Conservation (phyloP, 2,888 invertebrate genomes). For the Eupithecia dodoneata region DNA sequence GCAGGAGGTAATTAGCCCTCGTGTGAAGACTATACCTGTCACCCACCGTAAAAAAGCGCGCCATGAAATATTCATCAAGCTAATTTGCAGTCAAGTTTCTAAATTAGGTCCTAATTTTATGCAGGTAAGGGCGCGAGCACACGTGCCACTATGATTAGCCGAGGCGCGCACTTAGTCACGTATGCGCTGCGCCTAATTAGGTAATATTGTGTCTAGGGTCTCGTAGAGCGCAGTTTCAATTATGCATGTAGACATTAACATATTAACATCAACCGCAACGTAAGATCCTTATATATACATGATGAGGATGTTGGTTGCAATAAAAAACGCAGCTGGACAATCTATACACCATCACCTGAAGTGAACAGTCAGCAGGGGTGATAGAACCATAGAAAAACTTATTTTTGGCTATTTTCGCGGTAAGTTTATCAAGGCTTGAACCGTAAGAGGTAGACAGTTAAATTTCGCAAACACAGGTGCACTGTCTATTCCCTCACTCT, state of each 20-base stretch:
- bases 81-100: constrained; percentile 56
- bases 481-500: too few relatives aligned
- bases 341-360: too few relatives aligned
- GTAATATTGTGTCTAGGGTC: constrained; percentile 16
- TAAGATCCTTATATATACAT: too few relatives aligned
- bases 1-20: neutral
- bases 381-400: too few relatives aligned
- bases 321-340: too few relatives aligned
- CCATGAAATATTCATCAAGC: constrained; percentile 65
- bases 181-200: constrained; percentile 41
- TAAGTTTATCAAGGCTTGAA: too few relatives aligned
- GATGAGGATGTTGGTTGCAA: too few relatives aligned
- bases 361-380: too few relatives aligned
- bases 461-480: too few relatives aligned
- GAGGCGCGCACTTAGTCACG: constrained; percentile 66
- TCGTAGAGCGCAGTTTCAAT: neutral
- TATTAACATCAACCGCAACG: neutral
- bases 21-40: neutral
- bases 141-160: constrained; percentile 52
- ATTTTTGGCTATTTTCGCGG: too few relatives aligned
- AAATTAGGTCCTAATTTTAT: constrained; percentile 72
- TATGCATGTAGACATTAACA: constrained; percentile 1
- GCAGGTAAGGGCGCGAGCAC: constrained; percentile 62
- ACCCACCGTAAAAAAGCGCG: constrained; percentile 47
- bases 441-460: too few relatives aligned